Evolutionary conservation across 2,797 vertebrate species (phyloP), one percentile per base, ranked within the genome.

Genomic region (Sebastes paucispinis): DNA sequence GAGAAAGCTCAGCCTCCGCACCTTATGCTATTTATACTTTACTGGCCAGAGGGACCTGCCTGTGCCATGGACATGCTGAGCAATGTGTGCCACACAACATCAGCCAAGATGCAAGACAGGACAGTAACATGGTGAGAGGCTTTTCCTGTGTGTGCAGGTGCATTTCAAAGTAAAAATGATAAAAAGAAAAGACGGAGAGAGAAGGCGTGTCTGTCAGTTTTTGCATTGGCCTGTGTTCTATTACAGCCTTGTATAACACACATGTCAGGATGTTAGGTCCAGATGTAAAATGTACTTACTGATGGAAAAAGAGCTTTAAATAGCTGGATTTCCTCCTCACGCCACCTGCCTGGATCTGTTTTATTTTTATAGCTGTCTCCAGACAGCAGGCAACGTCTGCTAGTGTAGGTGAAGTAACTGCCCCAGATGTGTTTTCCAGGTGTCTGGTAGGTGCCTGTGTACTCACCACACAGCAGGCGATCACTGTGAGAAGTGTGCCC

Each of bases 1-100:
- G 70, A 29, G 75, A 95, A 77, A 94, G 91, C 9, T 81, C 93
- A 34, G 80, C 90, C 12, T 94, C 94, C 69, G 90, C 93, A 55
- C 90, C 96, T 66, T 98, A 96, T 70, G 96, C 97, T 78, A 93
- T 98, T 90, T 98, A 96, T 79, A 96, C 96, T 82, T 92, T 98
- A 80, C 93, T 97, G 80, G 89, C 97, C 68, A 95, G 94, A 62
- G 97, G 97, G 36, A 97, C 97, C 68, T 98, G 97, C 83, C 94
- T 98, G 80, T 98, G 97, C 78, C 96, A 98, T 0, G 97, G 97
- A 5, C 97, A 98, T 1, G 97, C 97, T 4, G 97, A 97, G 83
- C 78, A 95, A 18, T 98, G 97, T 2, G 84, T 94, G 73, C 84
- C 93, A 24, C 36, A 82, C 80, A 88, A 89, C 77, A 73, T 34